phyloP scores from a whole-genome alignment of 2,113 vertebrate species.

The Xenotilapia caudafasciata region DNA sequence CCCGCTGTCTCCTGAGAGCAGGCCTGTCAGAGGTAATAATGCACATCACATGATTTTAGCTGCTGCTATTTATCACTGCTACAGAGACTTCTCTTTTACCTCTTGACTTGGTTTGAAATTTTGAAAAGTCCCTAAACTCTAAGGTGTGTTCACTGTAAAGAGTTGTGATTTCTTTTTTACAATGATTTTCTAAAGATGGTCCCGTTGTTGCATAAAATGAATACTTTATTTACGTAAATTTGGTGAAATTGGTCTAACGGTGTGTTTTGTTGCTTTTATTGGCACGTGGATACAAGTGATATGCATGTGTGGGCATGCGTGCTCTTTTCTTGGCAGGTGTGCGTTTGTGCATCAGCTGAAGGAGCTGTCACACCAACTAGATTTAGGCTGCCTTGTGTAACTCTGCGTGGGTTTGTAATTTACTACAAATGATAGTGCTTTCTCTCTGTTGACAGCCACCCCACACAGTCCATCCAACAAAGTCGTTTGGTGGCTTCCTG shows the following conservation, averaged over 20 bases:
- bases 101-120: neutral
- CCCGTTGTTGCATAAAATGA: neutral
- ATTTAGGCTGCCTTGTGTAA: conserved; percentile 40
- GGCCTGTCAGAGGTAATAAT: neutral
- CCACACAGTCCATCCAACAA: conserved; percentile 18
- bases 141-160: neutral
- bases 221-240: accelerated
- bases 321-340: neutral
- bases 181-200: neutral
- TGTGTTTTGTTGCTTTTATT: neutral
- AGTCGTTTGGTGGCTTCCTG: conserved; percentile 22
- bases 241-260: neutral
- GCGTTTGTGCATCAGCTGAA: conserved; percentile 1
- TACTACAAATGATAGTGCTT: conserved; percentile 48
- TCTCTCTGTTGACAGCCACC: conserved; percentile 40
- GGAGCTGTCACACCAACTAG: conserved; percentile 38
- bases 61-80: neutral
- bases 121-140: neutral
- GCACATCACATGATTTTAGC: neutral
- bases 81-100: neutral
- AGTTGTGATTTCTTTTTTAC: neutral
- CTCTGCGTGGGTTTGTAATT: conserved; percentile 43
- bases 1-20: neutral
- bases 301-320: neutral
- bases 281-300: neutral